Base-by-base conservation (phyloP, 2,888 invertebrate genomes). In the Amphimallon solstitiale region DNA sequence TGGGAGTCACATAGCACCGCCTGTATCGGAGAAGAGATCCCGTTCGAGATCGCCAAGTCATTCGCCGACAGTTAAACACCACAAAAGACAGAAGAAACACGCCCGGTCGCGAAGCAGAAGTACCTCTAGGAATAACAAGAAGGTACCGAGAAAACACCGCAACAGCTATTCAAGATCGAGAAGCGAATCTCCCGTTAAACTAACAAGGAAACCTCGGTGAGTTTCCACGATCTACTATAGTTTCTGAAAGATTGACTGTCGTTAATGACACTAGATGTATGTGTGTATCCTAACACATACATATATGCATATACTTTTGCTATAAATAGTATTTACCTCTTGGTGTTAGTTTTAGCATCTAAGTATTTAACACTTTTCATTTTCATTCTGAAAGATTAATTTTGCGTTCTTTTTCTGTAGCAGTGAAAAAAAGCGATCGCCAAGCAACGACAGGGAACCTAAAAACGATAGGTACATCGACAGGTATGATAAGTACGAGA, bases 381-480 rank as follows among this genome's bases (percentile, higher is more conserved):
- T n/a, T n/a, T n/a, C n/a, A n/a, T n/a, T n/a, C n/a, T n/a, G n/a
- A n/a, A n/a, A n/a, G n/a, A n/a, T n/a, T n/a, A n/a, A n/a, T n/a
- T n/a, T n/a, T n/a, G n/a, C n/a, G n/a, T n/a, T n/a, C n/a, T n/a
- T n/a, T n/a, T n/a, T n/a, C n/a, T n/a, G n/a, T n/a, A n/a, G n/a
- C 68, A 83, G 84, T 70, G 83, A 84, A 40, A 83, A 81, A 69
- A 78, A 82, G 43, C 74, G 83, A 40, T 83, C 84, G 1, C 78
- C 79, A 9, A 82, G 79, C 68, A 81, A 81, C 67, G 83, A 83
- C 12, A 79, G 81, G 23, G 80, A 80, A 7, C 67, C 71, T 5
- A 80, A 79, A 68, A 80, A 80, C 65, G 81, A 81, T 56, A 73
- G 81, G 2, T 81, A 82, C 64, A 81, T 81, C 34, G 81, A 82